Base-by-base conservation (phyloP, 2,888 invertebrate species). In the Tiliacea citrago region DNA sequence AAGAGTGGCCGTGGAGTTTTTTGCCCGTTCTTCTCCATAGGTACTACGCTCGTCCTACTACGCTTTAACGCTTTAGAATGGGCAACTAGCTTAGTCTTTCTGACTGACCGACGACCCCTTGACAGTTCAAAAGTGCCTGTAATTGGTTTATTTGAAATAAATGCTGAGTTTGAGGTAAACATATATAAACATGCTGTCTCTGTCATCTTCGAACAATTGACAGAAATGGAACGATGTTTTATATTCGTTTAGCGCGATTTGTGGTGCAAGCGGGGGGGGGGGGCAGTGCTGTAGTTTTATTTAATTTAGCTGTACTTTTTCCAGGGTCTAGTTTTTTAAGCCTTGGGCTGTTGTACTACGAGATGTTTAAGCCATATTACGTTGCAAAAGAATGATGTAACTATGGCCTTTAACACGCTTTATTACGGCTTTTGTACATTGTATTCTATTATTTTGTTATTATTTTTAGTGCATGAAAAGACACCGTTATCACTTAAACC, bases 391-490 rank as follows among this genome's bases (percentile, higher is more conserved):
- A 49, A 49, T 35, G 16, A 35, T 66, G 6, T 18, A 47, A 66
- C 5, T 65, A n/a, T 65, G 2, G n/a, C 2, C 12, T 12, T 45
- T 35, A 45, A 65, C n/a, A 39, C 12, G n/a, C 3, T 24, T 12
- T 24, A 3, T 10, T 24, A 9, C 0, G 16, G 21, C 9, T 39
- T 70, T 70, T 51, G 49, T 47, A 10, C 8, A 67, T 35, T 12
- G 0, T 35, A 18, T 67, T 24, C 0, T 0, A 51, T 68, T 68
- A 69, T 21, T 9, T 42, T 68, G 18, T 7, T 24, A 24, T 10
- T 66, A 24, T 68, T 67, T 67, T 67, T 67, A 13, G 13, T 68
- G 69, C 69, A 69, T 49, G 39, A 67, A 24, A 13, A 24, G 24
- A 9, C 7, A 7, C 12, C 9, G n/a, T 45, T 69, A 6, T 67